Base-by-base conservation (phyloP, 2,113 vertebrate species). In the Macrotus californicus region DNA sequence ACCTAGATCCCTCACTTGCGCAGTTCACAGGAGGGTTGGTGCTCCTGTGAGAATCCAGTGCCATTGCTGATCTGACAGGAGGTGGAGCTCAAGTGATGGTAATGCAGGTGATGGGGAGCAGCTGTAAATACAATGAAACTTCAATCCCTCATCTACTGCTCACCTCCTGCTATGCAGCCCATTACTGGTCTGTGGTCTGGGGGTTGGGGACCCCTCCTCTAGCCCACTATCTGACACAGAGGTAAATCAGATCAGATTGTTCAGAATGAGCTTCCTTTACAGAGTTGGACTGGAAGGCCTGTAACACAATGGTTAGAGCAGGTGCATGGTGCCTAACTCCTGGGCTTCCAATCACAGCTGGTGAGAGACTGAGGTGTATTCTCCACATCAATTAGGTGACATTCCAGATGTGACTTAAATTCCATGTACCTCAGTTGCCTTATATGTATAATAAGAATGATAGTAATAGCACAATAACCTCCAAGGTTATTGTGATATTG, bases 301-400 rank as follows among this genome's bases (percentile, higher is more conserved):
- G 7, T 26, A 46, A 16, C 61, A 59, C 4, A 64, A 19, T 29
- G 4, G 31, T 93, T 66, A 43, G 56, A 56, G 48, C 2, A 59
- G 11, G 34, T 1, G 0, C 39, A 14, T 29, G 59, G 14, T 3
- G 7, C 7, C 39, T 48, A 13, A 41, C 2, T 29, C 24, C 1
- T 9, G 26, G 7, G 31, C 13, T 80, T 86, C 69, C 46, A 56
- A 72, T 48, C 7, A 4, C 11, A 70, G n/a, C 19, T 69, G 61
- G 6, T 39, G 2, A 76, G 66, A 70, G 66, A 52, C 29, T 76
- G 14, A 34, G 3, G 2, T n/a, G 10, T 24, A 4, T 70, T 21
- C 72, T 6, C 24, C 31, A 54, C 3, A 16, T 36, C 36, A 31
- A 9, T 24, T 48, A 48, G 2, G 0, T 56, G 39, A 81, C 29